Base-by-base conservation (phyloP, 2,797 vertebrate species). In the Hypotaenidia okinawae region DNA sequence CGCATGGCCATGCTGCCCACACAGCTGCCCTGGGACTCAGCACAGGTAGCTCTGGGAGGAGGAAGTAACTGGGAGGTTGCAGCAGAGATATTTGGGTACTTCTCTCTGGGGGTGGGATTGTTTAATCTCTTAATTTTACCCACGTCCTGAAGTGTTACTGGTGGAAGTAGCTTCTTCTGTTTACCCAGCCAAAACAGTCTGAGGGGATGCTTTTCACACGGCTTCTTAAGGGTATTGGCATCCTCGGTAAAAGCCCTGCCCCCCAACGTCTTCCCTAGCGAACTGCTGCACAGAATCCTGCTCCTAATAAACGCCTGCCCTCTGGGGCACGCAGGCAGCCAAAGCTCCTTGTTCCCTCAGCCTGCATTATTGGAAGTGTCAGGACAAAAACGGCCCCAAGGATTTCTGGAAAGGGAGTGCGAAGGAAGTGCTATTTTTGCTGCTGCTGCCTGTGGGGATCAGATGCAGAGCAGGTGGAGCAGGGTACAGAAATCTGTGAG, bases 1-100 rank as follows among this genome's bases (percentile, higher is more conserved):
- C 97, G 90, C 37, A 7, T 87, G 30, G 78, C 92, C 5, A 2
- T 69, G 78, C 88, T 95, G 49, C 96, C 96, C 1, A 98, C 98
- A 4, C 97, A 98, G 86, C 74, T 94, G 45, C 96, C 98, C 43
- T 98, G 98, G 96, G 98, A 98, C 73, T 97, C 97, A 0, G 96
- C 97, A 62, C 99, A 99, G 99, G 99, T 99, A 97, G 58, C 16
- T 4, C 27, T 47, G 76, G 55, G 47, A 81, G 7, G 21, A 30
- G 66, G 67, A 63, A 16, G 19, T 21, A 35, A 61, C 5, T 74
- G 79, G n/a, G 55, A 52, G 24, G 43, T 21, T 72, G 51, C 30
- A 41, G 17, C 45, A 39, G 23, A 33, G 25, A 32, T 69, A n/a
- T 51, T 41, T 82, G 51, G 33, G 21, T 78, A 5, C 9, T n/a